Percentiles rank a stretch among this genome's conserved stretches.
Evolutionary conservation across 2,113 vertebrate species (phyloP).

Genomic region (Etheostoma spectabile): DNA sequence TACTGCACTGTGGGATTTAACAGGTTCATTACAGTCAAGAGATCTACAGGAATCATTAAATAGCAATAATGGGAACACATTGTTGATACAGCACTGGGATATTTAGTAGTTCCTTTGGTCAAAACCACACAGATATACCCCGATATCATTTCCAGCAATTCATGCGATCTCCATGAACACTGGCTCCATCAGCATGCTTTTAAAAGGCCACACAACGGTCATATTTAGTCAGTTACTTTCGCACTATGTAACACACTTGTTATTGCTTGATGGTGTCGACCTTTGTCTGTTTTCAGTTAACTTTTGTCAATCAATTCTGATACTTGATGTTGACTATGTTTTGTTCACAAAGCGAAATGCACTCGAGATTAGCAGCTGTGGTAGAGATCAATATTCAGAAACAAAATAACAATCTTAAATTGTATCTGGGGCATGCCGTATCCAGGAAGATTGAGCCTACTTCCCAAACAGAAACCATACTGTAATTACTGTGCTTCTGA

Average conservation of each 20-base stretch:
- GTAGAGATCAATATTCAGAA: slow-evolving; percentile 54
- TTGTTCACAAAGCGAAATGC: slow-evolving; percentile 82
- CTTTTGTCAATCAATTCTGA: slow-evolving; percentile 83
- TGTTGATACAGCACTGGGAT: slow-evolving; percentile 63
- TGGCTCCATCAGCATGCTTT: slow-evolving; percentile 73
- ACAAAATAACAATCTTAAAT: background rate
- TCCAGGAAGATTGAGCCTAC: slow-evolving; percentile 11
- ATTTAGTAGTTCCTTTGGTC: slow-evolving; percentile 40
- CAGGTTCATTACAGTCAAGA: slow-evolving; percentile 41
- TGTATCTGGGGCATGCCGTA: background rate
- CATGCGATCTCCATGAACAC: slow-evolving; percentile 72
- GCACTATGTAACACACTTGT: slow-evolving; percentile 73
- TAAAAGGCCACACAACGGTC: slow-evolving; percentile 56
- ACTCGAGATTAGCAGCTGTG: slow-evolving; percentile 87
- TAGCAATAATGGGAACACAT: slow-evolving; percentile 64
- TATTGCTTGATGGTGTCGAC: slow-evolving; percentile 81
- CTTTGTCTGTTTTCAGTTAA: slow-evolving; percentile 83
- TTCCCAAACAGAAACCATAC: slow-evolving; percentile 8
- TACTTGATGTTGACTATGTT: slow-evolving; percentile 85
- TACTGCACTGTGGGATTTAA: slow-evolving; percentile 37
- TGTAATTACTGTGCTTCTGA: slow-evolving; percentile 8
- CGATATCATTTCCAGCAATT: slow-evolving; percentile 66
- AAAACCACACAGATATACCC: slow-evolving; percentile 35
- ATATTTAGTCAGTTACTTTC: slow-evolving; percentile 59
- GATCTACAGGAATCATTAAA: slow-evolving; percentile 43